phyloP scores from a whole-genome alignment of 2,888 invertebrate species.

The Tetropium fuscum region DNA sequence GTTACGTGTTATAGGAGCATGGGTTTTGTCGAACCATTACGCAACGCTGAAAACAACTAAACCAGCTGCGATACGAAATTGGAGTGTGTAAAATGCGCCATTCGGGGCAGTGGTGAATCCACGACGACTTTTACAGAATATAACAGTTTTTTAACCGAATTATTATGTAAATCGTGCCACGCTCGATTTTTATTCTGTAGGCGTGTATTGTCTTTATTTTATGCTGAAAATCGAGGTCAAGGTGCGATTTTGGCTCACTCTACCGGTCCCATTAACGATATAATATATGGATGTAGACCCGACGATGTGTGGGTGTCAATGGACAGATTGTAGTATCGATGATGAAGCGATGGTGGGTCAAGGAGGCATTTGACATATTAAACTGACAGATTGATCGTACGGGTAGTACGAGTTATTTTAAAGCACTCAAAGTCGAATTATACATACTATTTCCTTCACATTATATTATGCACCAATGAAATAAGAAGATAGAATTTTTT shows the following conservation, averaged over 20 bases:
- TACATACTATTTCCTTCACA: no score
- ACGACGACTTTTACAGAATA: not conserved
- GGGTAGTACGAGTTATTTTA: no score
- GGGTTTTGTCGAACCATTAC: not conserved
- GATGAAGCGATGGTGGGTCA: no score
- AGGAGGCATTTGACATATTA: no score
- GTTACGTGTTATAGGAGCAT: no score
- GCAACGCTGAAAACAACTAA: not conserved
- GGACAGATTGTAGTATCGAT: no score
- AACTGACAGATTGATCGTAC: no score
- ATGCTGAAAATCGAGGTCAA: conserved; percentile 5
- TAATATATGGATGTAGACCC: no score
- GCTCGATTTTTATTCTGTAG: conserved; percentile 13
- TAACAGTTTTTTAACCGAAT: conserved; percentile 24
- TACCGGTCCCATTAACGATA: conserved; percentile 7
- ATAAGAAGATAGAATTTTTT: no score
- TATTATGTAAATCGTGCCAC: conserved; percentile 22
- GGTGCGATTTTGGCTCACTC: conserved; percentile 3
- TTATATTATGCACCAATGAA: no score
- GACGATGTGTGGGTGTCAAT: no score
- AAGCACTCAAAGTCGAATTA: no score
- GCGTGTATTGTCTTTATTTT: conserved; percentile 9
- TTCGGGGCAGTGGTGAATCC: not conserved
- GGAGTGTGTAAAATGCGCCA: conserved; percentile 2
- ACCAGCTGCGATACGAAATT: not conserved